These are phyloP conservation scores for Phallusia fumigata DNA, from an alignment of 23 tunicate genomes.

Conservation along the genomic window DNA sequence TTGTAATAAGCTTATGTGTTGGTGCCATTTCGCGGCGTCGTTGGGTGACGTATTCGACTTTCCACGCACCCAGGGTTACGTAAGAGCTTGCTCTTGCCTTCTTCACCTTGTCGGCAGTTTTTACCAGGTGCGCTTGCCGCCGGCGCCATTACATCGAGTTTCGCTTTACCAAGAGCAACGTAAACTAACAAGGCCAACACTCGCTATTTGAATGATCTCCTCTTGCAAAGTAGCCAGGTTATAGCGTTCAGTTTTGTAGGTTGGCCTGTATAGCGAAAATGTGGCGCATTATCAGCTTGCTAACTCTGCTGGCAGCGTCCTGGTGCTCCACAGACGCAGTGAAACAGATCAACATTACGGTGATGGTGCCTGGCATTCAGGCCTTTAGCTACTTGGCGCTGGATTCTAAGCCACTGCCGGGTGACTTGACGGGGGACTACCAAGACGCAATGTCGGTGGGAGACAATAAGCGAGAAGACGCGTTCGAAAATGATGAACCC, in stretches of 20 bases:
- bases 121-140: background rate
- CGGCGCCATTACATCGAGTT: background rate
- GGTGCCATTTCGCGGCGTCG: background rate
- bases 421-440: background rate
- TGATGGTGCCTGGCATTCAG: conserved; percentile 70
- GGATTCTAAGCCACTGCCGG: background rate
- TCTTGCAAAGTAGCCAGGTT: no score
- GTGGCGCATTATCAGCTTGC: background rate
- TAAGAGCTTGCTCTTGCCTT: conserved; percentile 5
- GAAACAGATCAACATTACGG: conserved; percentile 50
- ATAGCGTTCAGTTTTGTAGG: background rate
- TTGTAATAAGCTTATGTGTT: conserved; percentile 6
- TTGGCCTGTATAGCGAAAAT: background rate
- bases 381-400: conserved; percentile 23
- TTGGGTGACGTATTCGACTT: background rate
- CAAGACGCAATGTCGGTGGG: background rate
- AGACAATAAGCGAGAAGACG: background rate
- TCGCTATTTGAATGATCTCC: no score
- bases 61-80: background rate
- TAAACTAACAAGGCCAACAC: no score
- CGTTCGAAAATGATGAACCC: background rate
- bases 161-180: background rate
- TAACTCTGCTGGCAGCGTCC: background rate
- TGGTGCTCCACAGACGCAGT: background rate
- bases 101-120: background rate